A percentile compares a stretch with the other conserved stretches of the same genome.
Conservation (phyloP, 2,113 vertebrate species). For the Dasypus novemcinctus region DNA sequence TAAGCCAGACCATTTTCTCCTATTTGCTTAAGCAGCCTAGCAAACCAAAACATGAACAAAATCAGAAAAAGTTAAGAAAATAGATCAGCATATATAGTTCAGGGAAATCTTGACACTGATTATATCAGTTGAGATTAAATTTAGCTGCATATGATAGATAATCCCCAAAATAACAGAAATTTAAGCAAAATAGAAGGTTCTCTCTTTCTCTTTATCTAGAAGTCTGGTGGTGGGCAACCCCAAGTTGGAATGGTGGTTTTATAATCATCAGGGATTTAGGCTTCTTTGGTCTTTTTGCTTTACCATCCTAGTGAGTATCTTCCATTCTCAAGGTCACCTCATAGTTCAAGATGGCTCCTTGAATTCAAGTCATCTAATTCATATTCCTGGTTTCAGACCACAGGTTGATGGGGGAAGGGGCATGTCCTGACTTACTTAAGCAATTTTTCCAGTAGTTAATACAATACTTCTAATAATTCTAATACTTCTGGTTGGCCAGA, state of each 20-base stretch:
- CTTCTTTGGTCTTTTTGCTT: neutral
- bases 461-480: neutral
- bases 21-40: no score
- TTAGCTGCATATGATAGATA: neutral
- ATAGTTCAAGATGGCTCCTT: neutral
- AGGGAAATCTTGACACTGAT: neutral
- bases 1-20: no score
- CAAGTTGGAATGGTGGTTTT: neutral
- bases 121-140: neutral
- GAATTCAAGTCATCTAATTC: neutral
- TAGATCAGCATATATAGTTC: neutral
- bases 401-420: neutral
- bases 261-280: neutral
- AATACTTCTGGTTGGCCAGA: neutral
- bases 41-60: neutral
- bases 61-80: neutral
- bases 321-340: neutral
- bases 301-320: neutral
- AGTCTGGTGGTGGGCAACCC: neutral
- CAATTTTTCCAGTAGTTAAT: neutral
- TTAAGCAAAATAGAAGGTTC: constrained; percentile 10
- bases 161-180: neutral
- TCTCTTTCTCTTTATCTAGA: neutral
- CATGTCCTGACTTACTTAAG: neutral
- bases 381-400: neutral